Evolutionary conservation across 2,888 invertebrate genomes (phyloP).

Genomic region (Mellilla xanthometata): DNA sequence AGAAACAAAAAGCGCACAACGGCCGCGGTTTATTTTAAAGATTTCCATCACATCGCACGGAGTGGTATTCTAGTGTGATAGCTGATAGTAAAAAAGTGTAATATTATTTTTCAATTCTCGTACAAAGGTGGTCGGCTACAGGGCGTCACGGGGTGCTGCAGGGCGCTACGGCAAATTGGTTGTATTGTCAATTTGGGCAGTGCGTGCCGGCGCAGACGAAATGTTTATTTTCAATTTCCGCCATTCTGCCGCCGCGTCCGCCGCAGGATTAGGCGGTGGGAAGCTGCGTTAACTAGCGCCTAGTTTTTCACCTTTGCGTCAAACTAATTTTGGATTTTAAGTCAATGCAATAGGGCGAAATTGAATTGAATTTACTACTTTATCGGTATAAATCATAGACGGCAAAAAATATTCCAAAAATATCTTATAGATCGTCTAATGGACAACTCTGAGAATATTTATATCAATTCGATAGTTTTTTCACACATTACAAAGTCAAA

Average conservation of each 20-base stretch:
- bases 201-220: conserved; percentile 80
- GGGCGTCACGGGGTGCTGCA: conserved; percentile 35
- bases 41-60: conserved; percentile 58
- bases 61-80: conserved; percentile 36
- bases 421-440: too few species aligned
- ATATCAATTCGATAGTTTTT: too few species aligned
- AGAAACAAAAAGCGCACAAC: too few species aligned
- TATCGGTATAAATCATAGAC: too few species aligned
- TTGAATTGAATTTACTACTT: too few species aligned
- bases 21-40: conserved; percentile 68
- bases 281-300: conserved; percentile 24
- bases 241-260: conserved; percentile 73
- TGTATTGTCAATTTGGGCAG: conserved; percentile 83
- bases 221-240: conserved; percentile 83
- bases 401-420: too few species aligned
- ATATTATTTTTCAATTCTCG: conserved; percentile 83
- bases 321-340: too few species aligned
- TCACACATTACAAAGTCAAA: too few species aligned
- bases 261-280: conserved; percentile 68
- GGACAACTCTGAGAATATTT: too few species aligned
- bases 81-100: conserved; percentile 52
- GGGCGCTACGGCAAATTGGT: conserved; percentile 76
- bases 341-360: too few species aligned
- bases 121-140: conserved; percentile 74
- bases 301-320: conserved; percentile 24